Evolutionary conservation across 2,113 vertebrate genomes (phyloP), one percentile per base, ranked within the genome.

Genomic region (Clarias batrachus): DNA sequence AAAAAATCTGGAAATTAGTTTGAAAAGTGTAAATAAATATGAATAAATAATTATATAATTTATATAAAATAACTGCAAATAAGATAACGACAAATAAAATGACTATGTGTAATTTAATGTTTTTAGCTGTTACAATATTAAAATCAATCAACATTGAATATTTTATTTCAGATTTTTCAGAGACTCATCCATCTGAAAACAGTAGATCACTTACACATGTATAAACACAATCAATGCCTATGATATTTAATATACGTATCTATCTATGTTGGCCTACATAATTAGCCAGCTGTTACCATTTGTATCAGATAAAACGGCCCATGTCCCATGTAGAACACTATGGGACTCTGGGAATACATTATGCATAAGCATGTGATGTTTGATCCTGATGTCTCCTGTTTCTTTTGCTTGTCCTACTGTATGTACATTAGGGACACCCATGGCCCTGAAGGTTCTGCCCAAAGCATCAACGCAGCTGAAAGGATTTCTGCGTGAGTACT

Each of bases 361-460:
- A 23, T 70, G 30, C 59, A 8, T 65, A 54, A 87, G 60, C 23
- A 4, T 60, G 41, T 78, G 48, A 76, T 56, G 41, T n/a, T 33
- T 76, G 70, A 82, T 57, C 78, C 60, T 59, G 27, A 27, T 48
- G 56, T 86, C 81, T 77, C 60, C 30, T 86, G 88, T 79, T 83
- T 76, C 57, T 88, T 60, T 17, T 23, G 14, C 33, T 76, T 88
- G 76, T 27, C 13, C 14, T 48, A 37, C 33, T 37, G 33, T 37
- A 10, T 84, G 57, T 80, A 86, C 25, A 63, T 5, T 90, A 97
- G 97, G 98, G 54, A 98, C 97, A 0, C 94, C 95, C 12, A 96
- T 99, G 96, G 98, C 97, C 3, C 95, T 99, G 91, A 99, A 99
- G 88, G 95, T 98, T 83, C 95, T 99, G 77, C 96, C 97, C 1